Percentiles rank a stretch among this genome's conserved stretches.
Evolutionary conservation across 2,888 invertebrate genomes (phyloP).

Genomic region (Xestia sexstrigata): DNA sequence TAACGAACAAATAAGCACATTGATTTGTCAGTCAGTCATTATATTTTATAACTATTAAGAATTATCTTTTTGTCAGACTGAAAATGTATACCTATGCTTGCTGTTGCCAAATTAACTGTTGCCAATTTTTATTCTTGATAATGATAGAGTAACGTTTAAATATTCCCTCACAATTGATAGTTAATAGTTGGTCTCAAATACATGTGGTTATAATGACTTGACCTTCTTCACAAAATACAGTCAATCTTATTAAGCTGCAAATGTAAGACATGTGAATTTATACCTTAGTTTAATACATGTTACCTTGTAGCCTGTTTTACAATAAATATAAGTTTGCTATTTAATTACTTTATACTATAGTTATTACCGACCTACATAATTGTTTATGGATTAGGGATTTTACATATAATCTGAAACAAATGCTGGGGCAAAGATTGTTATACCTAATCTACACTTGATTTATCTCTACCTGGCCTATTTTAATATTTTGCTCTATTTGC

Average conservation of each 20-base stretch:
- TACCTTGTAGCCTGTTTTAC: constrained; percentile 75
- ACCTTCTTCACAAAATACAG: constrained; percentile 54
- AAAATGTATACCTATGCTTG: constrained; percentile 74
- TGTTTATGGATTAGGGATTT: constrained; percentile 50
- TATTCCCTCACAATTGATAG: constrained; percentile 40
- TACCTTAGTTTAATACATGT: constrained; percentile 67
- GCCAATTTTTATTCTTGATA: constrained; percentile 75
- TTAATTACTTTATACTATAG: constrained; percentile 59
- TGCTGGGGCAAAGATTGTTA: constrained; percentile 15
- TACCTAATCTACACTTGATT: constrained; percentile 14
- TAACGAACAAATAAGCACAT: constrained; percentile 55
- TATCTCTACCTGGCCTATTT: constrained; percentile 30
- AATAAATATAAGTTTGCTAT: constrained; percentile 65
- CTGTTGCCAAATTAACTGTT: constrained; percentile 82
- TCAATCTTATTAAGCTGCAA: constrained; percentile 41
- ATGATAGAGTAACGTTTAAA: constrained; percentile 57
- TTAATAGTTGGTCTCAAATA: constrained; percentile 40
- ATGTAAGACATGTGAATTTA: constrained; percentile 54
- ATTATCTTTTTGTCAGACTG: constrained; percentile 71
- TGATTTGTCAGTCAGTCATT: constrained; percentile 54
- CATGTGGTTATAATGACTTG: constrained; percentile 35
- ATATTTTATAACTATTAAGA: constrained; percentile 60
- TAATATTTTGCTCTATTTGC: constrained; percentile 34
- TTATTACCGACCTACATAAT: constrained; percentile 41
- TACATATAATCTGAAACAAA: constrained; percentile 46